Conservation (phyloP, 2,113 vertebrate species). For the Clarias gariepinus region DNA sequence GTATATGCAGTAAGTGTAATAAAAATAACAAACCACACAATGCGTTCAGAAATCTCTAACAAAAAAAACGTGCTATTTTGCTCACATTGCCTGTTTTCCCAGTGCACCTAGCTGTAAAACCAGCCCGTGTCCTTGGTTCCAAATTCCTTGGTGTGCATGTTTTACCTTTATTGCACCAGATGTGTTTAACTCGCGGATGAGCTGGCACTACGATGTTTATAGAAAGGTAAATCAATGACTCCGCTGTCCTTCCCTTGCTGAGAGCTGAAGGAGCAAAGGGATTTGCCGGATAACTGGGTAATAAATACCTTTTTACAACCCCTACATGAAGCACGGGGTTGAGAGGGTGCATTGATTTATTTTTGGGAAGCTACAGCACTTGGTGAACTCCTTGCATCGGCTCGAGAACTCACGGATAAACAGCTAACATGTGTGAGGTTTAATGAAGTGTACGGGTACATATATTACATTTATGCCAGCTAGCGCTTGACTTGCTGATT, state of each 20-base stretch:
- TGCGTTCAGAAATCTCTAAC: background rate
- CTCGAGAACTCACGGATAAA: background rate
- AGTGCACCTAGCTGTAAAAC: constrained; percentile 3
- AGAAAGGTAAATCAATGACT: constrained; percentile 42
- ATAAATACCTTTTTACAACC: constrained; percentile 41
- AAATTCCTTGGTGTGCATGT: constrained; percentile 39
- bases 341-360: constrained; percentile 36
- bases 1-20: background rate
- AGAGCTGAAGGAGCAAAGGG: constrained; percentile 23
- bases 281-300: constrained; percentile 41
- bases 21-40: background rate
- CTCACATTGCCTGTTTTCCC: background rate
- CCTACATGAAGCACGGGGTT: constrained; percentile 30
- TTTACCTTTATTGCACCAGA: constrained; percentile 35
- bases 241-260: constrained; percentile 19
- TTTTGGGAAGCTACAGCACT: constrained; percentile 18
- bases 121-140: constrained; percentile 9
- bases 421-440: constrained; percentile 2
- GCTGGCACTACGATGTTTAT: constrained; percentile 15
- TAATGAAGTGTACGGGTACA: constrained; percentile 20
- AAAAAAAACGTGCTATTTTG: background rate
- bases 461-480: constrained; percentile 5
- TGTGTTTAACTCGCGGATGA: constrained; percentile 25
- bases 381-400: constrained; percentile 2
- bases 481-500: constrained; percentile 2